Percentiles rank a stretch among this genome's conserved stretches.
Evolutionary conservation across 2,113 vertebrate species (phyloP).

Genomic region (Prochilodus magdalenae): DNA sequence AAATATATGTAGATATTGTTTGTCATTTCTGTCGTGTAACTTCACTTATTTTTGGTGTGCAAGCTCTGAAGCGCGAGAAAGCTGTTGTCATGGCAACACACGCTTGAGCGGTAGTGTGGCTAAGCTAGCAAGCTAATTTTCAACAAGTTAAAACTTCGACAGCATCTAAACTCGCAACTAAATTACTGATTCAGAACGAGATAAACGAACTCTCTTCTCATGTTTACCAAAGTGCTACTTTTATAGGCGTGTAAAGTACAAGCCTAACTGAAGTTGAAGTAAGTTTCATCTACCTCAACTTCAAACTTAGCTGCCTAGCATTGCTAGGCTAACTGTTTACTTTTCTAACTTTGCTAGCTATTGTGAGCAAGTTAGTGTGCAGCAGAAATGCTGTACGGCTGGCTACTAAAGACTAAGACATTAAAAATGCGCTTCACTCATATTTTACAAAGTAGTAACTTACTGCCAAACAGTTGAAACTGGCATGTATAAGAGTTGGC

Average conservation of each 20-base stretch:
- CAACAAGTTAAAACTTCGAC: not conserved
- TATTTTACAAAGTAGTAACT: no score
- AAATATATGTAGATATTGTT: slow-evolving; percentile 5
- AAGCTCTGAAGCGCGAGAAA: slow-evolving; percentile 1
- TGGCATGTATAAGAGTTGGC: no score
- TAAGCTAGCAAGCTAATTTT: not conserved
- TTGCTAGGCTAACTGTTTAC: no score
- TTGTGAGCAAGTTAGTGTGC: no score
- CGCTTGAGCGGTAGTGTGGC: slow-evolving; percentile 5
- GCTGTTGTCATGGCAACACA: slow-evolving; percentile 73
- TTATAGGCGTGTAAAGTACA: no score
- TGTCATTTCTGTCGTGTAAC: not conserved
- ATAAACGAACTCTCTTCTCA: not conserved
- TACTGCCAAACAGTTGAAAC: no score
- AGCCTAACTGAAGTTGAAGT: no score
- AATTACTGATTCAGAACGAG: not conserved
- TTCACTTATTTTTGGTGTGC: not conserved
- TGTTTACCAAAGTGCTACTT: not conserved
- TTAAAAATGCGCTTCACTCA: not conserved
- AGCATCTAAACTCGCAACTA: no score
- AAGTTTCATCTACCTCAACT: no score
- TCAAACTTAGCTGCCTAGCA: no score
- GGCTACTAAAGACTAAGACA: not conserved
- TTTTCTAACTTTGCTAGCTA: no score
- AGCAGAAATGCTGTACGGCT: no score